These are phyloP conservation scores for Syngnathus acus DNA, from an alignment of 2,797 vertebrate species.

Conservation along the genomic window DNA sequence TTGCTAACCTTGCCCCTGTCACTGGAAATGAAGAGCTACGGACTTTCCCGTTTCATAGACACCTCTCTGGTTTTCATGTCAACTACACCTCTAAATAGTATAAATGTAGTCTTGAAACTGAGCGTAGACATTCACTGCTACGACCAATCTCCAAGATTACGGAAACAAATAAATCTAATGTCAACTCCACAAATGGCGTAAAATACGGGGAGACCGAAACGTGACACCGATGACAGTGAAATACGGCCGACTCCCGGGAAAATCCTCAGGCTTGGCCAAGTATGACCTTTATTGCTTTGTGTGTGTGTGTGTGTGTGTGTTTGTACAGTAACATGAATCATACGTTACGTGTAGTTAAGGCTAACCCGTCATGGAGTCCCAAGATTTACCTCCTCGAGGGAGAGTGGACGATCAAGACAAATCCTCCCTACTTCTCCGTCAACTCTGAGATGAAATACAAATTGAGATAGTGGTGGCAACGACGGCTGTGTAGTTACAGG, in stretches of 20 bases:
- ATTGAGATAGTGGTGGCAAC: constrained; percentile 66
- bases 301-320: not conserved
- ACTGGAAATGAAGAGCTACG: not conserved
- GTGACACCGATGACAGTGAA: not conserved
- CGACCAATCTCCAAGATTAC: not conserved
- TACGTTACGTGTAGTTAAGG: constrained; percentile 7
- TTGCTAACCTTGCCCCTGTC: not conserved
- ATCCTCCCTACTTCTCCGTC: constrained; percentile 71
- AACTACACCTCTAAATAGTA: not conserved
- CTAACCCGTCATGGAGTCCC: constrained; percentile 46
- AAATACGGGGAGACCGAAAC: not conserved
- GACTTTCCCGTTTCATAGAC: not conserved
- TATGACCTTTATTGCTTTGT: not conserved
- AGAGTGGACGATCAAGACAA: constrained; percentile 64
- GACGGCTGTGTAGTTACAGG: constrained; percentile 59
- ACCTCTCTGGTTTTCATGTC: not conserved
- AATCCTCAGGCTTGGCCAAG: not conserved
- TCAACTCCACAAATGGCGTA: not conserved
- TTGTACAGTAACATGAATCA: constrained; percentile 7
- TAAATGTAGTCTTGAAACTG: not conserved
- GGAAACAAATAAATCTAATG: not conserved
- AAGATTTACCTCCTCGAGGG: constrained; percentile 58
- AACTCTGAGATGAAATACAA: constrained; percentile 69
- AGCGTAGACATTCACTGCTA: not conserved
- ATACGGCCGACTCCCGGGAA: not conserved